A percentile compares a stretch with the other conserved stretches of the same genome.
These are phyloP conservation scores for Hiodon alosoides DNA, from an alignment of 2,113 vertebrate genomes.

Conservation along the genomic window DNA sequence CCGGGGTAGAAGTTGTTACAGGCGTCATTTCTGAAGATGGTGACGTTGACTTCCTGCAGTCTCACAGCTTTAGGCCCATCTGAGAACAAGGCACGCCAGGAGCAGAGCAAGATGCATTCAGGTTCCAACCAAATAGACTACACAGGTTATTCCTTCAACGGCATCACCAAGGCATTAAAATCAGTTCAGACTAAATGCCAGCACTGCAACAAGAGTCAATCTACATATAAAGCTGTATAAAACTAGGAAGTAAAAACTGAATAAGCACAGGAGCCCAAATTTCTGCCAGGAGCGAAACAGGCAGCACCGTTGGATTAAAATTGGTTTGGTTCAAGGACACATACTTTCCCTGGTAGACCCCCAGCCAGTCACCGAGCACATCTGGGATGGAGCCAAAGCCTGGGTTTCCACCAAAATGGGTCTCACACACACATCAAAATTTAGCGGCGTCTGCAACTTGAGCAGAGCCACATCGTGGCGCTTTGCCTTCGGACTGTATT, in stretches of 20 bases:
- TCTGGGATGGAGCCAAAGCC: slow-evolving; percentile 7
- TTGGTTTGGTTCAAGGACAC: neutral
- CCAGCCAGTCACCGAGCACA: slow-evolving; percentile 62
- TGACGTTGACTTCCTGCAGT: slow-evolving; percentile 65
- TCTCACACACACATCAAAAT: slow-evolving; percentile 45
- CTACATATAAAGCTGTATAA: neutral
- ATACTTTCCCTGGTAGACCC: slow-evolving; percentile 58
- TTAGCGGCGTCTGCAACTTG: slow-evolving; percentile 46
- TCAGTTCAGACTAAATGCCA: neutral
- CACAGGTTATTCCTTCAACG: too few relatives aligned
- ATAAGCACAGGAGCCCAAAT: too few relatives aligned
- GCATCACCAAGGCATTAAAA: too few relatives aligned
- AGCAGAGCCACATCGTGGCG: slow-evolving; percentile 54
- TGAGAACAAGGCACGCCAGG: slow-evolving; percentile 18
- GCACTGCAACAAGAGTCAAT: neutral
- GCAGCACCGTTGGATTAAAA: too few relatives aligned
- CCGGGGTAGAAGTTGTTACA: slow-evolving; percentile 46
- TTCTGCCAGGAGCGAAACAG: too few relatives aligned
- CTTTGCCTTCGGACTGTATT: slow-evolving; percentile 46
- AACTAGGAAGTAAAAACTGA: neutral
- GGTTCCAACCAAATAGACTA: neutral
- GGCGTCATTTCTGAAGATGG: slow-evolving; percentile 29
- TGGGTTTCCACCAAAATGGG: slow-evolving; percentile 48
- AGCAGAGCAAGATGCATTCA: neutral
- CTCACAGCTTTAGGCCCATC: slow-evolving; percentile 44